phyloP scores from a whole-genome alignment of 2,113 vertebrate genomes.

The Oreochromis niloticus region DNA sequence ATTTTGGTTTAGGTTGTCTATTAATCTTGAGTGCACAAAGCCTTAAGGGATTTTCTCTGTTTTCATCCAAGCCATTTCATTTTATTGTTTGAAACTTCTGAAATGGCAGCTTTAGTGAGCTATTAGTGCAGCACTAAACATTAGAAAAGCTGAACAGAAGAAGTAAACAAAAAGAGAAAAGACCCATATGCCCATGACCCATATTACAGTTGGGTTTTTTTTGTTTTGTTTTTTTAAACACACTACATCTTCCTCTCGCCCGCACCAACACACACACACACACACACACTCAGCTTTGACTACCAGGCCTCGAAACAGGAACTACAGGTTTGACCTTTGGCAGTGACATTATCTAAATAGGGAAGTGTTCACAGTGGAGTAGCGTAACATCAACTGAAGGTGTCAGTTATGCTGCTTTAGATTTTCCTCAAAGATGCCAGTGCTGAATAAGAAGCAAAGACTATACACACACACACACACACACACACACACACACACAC shows the following conservation, averaged over 20 bases:
- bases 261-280: not conserved
- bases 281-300: not conserved
- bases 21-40: slow-evolving; percentile 7
- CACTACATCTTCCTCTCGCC: not conserved
- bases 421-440: not conserved
- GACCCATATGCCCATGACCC: not conserved
- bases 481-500: not conserved
- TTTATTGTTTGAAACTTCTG: slow-evolving; percentile 7
- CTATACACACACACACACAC: no score
- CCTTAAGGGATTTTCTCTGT: not conserved
- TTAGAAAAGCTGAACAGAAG: not conserved
- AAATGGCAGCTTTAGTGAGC: slow-evolving; percentile 20
- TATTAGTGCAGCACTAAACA: slow-evolving; percentile 8
- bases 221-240: not conserved
- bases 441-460: not conserved
- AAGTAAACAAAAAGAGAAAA: not conserved
- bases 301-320: not conserved
- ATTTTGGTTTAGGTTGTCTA: slow-evolving; percentile 5
- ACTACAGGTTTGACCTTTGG: slow-evolving; percentile 36
- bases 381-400: not conserved
- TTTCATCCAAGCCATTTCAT: not conserved
- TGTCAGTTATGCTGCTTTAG: slow-evolving; percentile 23
- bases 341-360: slow-evolving; percentile 38
- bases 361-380: not conserved
- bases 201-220: slow-evolving; percentile 8